Conservation (phyloP, 2,888 invertebrate genomes). For the Dione vanillae region DNA sequence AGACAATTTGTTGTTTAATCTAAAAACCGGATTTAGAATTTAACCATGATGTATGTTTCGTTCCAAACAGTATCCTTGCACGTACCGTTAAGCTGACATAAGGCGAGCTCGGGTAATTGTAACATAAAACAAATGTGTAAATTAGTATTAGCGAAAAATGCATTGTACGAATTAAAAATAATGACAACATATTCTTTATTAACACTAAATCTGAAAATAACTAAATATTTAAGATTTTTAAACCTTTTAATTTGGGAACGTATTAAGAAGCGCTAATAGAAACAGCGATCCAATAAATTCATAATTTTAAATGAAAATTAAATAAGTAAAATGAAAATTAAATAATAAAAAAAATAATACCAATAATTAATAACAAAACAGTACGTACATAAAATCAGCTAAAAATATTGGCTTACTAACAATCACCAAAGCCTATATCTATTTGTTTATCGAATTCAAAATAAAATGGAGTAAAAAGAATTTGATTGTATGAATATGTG, state of each 20-base stretch:
- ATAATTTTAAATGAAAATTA: too few species aligned
- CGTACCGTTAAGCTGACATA: slow-evolving; percentile 32
- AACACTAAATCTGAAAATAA: background rate
- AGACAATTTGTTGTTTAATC: slow-evolving; percentile 49
- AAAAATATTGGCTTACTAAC: slow-evolving; percentile 3
- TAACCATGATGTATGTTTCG: slow-evolving; percentile 42
- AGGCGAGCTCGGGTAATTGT: slow-evolving; percentile 27
- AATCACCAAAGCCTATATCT: slow-evolving; percentile 11
- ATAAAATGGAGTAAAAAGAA: slow-evolving; percentile 13
- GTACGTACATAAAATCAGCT: background rate
- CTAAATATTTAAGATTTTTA: background rate
- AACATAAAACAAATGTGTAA: slow-evolving; percentile 25
- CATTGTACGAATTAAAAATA: background rate
- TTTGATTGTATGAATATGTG: background rate
- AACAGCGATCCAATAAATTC: too few species aligned
- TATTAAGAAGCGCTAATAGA: too few species aligned
- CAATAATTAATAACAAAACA: too few species aligned
- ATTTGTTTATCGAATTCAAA: slow-evolving; percentile 19
- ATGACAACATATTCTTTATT: background rate
- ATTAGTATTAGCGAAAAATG: slow-evolving; percentile 18
- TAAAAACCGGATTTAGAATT: slow-evolving; percentile 45
- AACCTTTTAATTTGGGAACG: too few species aligned
- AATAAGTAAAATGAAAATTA: too few species aligned
- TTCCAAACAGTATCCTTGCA: slow-evolving; percentile 35
- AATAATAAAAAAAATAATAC: too few species aligned